Base-by-base conservation (phyloP, 53 echinoderm and acorn worm genomes). In the Crossaster papposus region DNA sequence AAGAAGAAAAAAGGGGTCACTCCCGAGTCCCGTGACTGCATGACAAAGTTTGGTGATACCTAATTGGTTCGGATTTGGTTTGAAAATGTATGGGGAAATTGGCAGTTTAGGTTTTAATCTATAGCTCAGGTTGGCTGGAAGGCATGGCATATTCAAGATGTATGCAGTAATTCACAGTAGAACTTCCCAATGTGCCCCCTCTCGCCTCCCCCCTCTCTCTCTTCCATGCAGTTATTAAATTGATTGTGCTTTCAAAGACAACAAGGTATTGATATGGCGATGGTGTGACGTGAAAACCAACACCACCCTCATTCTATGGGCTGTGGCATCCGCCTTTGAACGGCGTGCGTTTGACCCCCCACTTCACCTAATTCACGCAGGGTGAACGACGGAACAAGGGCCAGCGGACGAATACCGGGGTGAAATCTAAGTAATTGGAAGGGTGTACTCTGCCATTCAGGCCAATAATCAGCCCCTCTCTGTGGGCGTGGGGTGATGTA, bases 401-500 rank as follows among this genome's bases (percentile, higher is more conserved):
- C 87, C 87, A 62, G 87, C 87, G 87, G 87, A 87, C 76, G 87
- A 87, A 77, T 76, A 77, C 71, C 18, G 74, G 44, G 76, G 72
- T 77, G 87, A 87, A 87, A 87, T 87, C 87, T 87, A 87, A 87
- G 87, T 87, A 87, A 87, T 87, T 87, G 87, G 87, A 87, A 87
- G 87, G 87, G 87, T 87, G 87, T 87, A 76, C 76, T 87, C 75
- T 35, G 76, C 87, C 64, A 87, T 87, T 87, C 87, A 87, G 76
- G 30, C 87, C 76, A 5, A 77, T 87, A 87, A 87, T 87, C 76
- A 87, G 33, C 63, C 75, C 77, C 87, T 87, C 87, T 87, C 87
- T 54, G 87, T 87, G 77, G 87, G 87, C 87, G 63, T 54, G 87
- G 87, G 58, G 36, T 87, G 87, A 36, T 36, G 87, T 87, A 58